phyloP scores from a whole-genome alignment of 2,113 vertebrate species.

The Larimichthys crocea region DNA sequence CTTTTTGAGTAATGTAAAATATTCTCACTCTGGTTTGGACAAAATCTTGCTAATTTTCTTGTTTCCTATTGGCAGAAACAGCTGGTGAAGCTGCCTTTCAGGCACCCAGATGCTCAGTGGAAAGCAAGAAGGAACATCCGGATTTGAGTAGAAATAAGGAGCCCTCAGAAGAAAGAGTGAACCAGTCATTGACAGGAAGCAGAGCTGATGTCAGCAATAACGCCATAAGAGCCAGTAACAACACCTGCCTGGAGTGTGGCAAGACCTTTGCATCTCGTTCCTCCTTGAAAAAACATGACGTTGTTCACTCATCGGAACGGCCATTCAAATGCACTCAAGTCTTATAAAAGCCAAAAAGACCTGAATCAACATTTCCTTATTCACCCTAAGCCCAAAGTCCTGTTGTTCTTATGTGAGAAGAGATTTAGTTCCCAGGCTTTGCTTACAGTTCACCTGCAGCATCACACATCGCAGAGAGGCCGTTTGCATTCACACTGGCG shows the following conservation, averaged over 20 bases:
- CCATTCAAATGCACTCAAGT: constrained; percentile 28
- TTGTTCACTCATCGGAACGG: background rate
- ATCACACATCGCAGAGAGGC: constrained; percentile 60
- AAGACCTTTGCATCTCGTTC: background rate
- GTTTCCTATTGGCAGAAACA: constrained; percentile 2
- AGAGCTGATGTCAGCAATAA: background rate
- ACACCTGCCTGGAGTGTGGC: constrained; percentile 23
- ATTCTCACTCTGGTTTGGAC: background rate
- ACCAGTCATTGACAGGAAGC: background rate
- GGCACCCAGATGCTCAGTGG: background rate
- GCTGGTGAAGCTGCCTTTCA: background rate
- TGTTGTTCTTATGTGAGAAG: constrained; percentile 5
- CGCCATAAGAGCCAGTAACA: background rate
- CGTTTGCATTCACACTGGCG: constrained; percentile 10
- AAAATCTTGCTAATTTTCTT: background rate
- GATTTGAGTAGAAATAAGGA: background rate
- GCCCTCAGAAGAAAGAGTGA: background rate
- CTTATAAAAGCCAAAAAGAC: background rate
- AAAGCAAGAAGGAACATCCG: background rate
- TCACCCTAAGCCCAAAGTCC: background rate
- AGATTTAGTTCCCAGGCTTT: constrained; percentile 50
- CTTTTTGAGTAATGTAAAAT: background rate
- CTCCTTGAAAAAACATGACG: background rate
- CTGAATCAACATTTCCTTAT: background rate
- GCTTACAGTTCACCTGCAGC: constrained; percentile 46